Evolutionary conservation across 1,140 invertebrate genomes (phyloP).

Genomic region (Aphaenogaster ashmeadi): DNA sequence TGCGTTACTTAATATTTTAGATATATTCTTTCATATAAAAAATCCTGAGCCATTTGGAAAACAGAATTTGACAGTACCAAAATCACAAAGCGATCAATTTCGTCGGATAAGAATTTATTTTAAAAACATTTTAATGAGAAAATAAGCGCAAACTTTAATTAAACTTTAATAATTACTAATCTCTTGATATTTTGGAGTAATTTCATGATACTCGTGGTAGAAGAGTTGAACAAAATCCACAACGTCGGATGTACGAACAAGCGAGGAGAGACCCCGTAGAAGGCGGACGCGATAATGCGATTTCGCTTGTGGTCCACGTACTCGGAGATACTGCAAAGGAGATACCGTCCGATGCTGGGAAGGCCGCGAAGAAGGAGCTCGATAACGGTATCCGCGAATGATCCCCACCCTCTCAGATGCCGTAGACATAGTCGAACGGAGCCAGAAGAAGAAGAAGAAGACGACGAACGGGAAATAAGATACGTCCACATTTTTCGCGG

Average conservation of each 20-base stretch:
- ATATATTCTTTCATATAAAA: not conserved
- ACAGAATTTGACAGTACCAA: not conserved
- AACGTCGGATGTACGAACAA: not conserved
- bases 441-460: conserved; percentile 33
- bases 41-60: not conserved
- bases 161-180: not conserved
- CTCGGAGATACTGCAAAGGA: not conserved
- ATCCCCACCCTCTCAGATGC: conserved; percentile 61
- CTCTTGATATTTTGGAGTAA: not conserved
- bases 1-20: not conserved
- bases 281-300: not conserved
- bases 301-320: conserved; percentile 59
- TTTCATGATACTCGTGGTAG: not conserved
- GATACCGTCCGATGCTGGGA: not conserved
- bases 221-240: not conserved
- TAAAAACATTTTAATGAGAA: not conserved
- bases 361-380: conserved; percentile 59
- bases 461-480: conserved; percentile 75
- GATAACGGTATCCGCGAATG: conserved; percentile 78
- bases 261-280: not conserved
- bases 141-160: not conserved
- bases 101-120: not conserved
- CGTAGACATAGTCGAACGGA: conserved; percentile 65
- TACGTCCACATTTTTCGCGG: conserved; percentile 69
- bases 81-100: not conserved